Base-by-base conservation (phyloP, 2,888 invertebrate species). In the Eutolmus rufibarbis region DNA sequence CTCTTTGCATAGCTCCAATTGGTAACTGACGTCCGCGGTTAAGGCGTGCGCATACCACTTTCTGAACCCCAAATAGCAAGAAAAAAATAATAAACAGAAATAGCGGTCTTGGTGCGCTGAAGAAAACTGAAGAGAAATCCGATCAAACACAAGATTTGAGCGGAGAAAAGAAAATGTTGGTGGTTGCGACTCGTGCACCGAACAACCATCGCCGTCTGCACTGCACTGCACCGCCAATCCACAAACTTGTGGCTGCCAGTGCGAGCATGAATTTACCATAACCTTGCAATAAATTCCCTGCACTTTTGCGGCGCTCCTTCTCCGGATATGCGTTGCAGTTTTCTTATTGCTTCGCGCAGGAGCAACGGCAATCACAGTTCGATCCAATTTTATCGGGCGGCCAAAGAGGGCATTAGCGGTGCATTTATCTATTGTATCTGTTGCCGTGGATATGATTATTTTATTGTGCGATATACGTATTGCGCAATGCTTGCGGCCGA, bases 221-320 rank as follows among this genome's bases (percentile, higher is more conserved):
- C 16, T 8, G 14, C 28, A 57, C 16, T 31, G 14, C 28, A 57
- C 78, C 77, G 66, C 66, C 66, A 23, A 37, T 74, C 43, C 34
- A 28, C 74, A 43, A 76, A 66, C 37, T 88, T 74, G 82, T 74
- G 88, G 82, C 82, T 82, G 82, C 81, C 74, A 23, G 66, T 86
- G 82, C 87, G 84, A 78, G 82, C 86, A 78, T 78, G 57, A 74
- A 66, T 88, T 86, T 84, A 74, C 87, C 84, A 86, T 88, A 88
- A 88, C 87, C 88, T 87, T 88, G 85, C 87, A 82, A 87, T 88
- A 88, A 88, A 87, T 87, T 87, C 87, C 66, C 88, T 87, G 85
- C 87, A 87, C 88, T 82, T 87, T 78, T 84, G 74, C 43, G 40
- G 76, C 34, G 86, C 43, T 84, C 51, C 37, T 40, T n/a, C 66